A percentile compares a stretch with the other conserved stretches of the same genome.
phyloP scores from a whole-genome alignment of 2,888 invertebrate species.

The Villa cingulata region DNA sequence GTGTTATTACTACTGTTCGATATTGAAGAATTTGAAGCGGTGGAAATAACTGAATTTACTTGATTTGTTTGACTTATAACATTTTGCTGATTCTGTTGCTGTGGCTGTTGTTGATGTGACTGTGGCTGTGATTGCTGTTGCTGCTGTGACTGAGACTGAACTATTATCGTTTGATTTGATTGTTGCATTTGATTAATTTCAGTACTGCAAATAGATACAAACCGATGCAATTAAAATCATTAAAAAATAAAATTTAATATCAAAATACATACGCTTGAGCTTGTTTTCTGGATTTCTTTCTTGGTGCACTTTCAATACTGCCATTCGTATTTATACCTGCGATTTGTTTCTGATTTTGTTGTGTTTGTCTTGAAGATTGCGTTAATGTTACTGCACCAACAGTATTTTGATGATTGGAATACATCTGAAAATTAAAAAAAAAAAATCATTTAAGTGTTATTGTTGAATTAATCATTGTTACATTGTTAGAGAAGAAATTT shows the following conservation, averaged over 20 bases:
- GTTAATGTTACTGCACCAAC: not conserved
- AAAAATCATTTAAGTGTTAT: not conserved
- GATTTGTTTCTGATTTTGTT: conserved; percentile 19
- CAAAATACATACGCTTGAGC: conserved; percentile 43
- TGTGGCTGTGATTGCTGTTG: conserved; percentile 8
- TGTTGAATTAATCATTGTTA: not conserved
- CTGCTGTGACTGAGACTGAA: conserved; percentile 19
- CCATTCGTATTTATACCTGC: conserved; percentile 29
- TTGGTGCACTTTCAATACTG: conserved; percentile 46
- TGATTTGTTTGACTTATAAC: not conserved
- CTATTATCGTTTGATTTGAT: conserved; percentile 1
- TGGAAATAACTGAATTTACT: conserved; percentile 1
- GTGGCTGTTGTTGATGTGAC: not conserved
- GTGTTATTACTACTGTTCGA: not conserved
- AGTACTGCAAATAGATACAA: conserved; percentile 20
- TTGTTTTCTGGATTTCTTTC: conserved; percentile 88
- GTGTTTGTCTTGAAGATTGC: not conserved
- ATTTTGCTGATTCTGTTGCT: conserved; percentile 2
- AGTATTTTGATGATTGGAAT: conserved; percentile 25
- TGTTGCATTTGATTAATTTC: conserved; percentile 23
- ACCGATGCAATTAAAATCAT: too few species aligned
- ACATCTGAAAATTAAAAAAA: conserved; percentile 21
- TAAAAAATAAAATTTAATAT: not conserved
- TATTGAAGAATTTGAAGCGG: not conserved
- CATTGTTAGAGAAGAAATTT: not conserved